Conservation (phyloP, 2,888 invertebrate species). For the Balanococcus diminutus region DNA sequence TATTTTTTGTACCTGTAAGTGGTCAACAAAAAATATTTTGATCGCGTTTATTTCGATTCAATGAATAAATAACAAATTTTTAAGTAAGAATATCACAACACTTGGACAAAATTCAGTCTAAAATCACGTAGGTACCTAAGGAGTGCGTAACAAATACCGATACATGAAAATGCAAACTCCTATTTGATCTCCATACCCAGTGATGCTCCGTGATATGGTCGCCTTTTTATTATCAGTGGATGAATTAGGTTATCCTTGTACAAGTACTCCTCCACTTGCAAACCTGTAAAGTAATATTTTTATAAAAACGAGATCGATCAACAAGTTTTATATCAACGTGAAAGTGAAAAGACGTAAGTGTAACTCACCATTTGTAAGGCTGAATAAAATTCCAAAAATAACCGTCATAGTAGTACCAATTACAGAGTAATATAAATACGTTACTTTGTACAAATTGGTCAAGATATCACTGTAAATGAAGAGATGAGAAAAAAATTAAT, state of each 20-base stretch:
- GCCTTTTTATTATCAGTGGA: slow-evolving; percentile 67
- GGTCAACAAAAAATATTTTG: neutral
- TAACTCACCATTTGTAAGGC: slow-evolving; percentile 67
- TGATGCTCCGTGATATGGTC: slow-evolving; percentile 61
- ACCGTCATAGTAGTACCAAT: slow-evolving; percentile 78
- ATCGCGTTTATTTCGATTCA: neutral
- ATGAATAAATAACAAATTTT: neutral
- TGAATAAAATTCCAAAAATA: slow-evolving; percentile 72
- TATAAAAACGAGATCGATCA: no score
- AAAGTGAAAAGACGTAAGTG: no score
- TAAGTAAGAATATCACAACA: neutral
- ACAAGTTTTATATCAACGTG: no score
- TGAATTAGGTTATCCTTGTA: slow-evolving; percentile 73
- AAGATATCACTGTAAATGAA: slow-evolving; percentile 65
- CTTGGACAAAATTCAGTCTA: neutral
- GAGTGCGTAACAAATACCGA: neutral
- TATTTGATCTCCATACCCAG: slow-evolving; percentile 2
- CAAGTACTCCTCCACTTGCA: slow-evolving; percentile 62
- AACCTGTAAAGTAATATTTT: slow-evolving; percentile 23
- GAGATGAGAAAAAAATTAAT: slow-evolving; percentile 60
- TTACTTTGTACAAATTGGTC: slow-evolving; percentile 72
- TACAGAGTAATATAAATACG: slow-evolving; percentile 87
- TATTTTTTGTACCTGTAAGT: neutral
- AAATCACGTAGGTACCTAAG: neutral
- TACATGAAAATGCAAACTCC: neutral